phyloP scores from a whole-genome alignment of 2,888 invertebrate genomes.

The Lasius fuliginosus region DNA sequence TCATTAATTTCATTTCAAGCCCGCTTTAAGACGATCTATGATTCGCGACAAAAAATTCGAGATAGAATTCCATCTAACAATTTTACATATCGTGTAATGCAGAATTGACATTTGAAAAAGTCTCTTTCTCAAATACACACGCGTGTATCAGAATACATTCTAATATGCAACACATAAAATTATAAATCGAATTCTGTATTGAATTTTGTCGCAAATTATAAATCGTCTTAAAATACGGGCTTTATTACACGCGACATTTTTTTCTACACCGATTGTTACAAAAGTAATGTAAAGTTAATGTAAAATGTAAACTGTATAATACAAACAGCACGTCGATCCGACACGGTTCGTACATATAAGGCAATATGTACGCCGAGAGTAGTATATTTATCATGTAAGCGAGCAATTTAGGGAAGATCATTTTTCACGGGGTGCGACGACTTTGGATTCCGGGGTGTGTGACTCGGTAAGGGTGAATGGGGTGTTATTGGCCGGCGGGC shows the following conservation, averaged over 20 bases:
- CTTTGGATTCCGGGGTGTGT: constrained; percentile 78
- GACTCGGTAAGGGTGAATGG: constrained; percentile 62
- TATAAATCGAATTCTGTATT: not conserved
- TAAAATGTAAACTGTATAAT: not conserved
- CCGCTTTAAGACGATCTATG: too few species aligned
- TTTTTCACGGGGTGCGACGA: constrained; percentile 85
- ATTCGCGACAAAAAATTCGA: not conserved
- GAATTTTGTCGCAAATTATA: not conserved
- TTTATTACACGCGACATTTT: not conserved
- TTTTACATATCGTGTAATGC: too few species aligned
- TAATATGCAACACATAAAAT: not conserved
- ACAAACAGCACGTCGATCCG: constrained; percentile 44
- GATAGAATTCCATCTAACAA: not conserved
- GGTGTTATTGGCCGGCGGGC: constrained; percentile 85
- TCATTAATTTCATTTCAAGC: not conserved
- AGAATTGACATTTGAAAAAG: not conserved
- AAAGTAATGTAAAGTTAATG: not conserved
- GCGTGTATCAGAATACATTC: not conserved
- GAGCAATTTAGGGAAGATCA: constrained; percentile 86
- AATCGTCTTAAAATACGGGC: too few species aligned
- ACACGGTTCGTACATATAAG: constrained; percentile 60
- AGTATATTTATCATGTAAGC: constrained; percentile 86
- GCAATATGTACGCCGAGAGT: constrained; percentile 72
- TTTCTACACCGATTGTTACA: not conserved
- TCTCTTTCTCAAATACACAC: too few species aligned